phyloP scores from a whole-genome alignment of 2,888 invertebrate species.

The Lamellibrachia satsuma region DNA sequence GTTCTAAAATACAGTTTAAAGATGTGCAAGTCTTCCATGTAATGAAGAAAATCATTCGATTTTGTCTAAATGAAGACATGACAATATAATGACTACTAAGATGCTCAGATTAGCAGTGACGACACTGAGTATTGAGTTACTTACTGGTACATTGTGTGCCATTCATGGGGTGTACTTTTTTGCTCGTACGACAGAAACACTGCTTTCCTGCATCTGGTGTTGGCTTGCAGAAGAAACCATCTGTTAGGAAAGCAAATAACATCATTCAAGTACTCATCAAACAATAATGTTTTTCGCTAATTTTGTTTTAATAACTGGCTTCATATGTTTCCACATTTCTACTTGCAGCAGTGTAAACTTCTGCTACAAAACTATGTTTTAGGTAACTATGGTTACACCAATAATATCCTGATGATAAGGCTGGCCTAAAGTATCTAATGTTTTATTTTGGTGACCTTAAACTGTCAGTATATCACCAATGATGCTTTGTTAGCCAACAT shows the following conservation, averaged over 20 bases:
- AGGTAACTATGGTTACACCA: no score
- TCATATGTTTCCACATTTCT: no score
- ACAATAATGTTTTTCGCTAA: neutral
- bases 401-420: no score
- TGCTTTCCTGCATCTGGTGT: constrained; percentile 31
- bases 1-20: no score
- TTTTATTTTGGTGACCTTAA: no score
- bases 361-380: no score
- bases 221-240: constrained; percentile 25
- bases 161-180: constrained; percentile 32
- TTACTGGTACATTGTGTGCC: constrained; percentile 35
- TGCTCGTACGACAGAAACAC: constrained; percentile 37
- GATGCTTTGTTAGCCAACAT: no score
- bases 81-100: neutral
- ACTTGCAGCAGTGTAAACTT: no score
- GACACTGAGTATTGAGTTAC: neutral
- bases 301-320: neutral
- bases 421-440: no score
- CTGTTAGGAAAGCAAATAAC: neutral
- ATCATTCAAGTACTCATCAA: neutral
- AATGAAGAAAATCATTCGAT: no score
- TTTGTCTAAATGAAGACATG: neutral
- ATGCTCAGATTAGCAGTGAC: neutral
- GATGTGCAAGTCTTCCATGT: no score
- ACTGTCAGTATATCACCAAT: no score